Conservation (phyloP, 2,797 vertebrate genomes). For the Lutjanus campechanus region DNA sequence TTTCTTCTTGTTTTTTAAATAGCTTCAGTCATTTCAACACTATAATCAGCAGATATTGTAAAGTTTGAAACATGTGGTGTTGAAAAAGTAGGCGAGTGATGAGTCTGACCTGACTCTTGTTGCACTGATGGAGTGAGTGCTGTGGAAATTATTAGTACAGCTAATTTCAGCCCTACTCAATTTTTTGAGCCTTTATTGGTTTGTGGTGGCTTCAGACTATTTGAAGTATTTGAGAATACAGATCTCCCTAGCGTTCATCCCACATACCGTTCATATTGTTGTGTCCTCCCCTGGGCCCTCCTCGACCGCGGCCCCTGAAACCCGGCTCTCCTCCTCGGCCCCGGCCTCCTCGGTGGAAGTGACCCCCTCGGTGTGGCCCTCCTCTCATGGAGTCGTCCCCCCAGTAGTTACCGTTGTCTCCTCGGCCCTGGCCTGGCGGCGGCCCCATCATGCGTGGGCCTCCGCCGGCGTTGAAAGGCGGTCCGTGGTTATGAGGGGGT, state of each 20-base stretch:
- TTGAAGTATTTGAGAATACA: background rate
- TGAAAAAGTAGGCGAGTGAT: background rate
- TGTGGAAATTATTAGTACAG: background rate
- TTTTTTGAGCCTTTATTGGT: background rate
- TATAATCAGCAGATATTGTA: too few relatives aligned
- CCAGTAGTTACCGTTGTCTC: conserved; percentile 90
- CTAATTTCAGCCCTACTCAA: background rate
- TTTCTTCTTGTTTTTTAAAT: too few relatives aligned
- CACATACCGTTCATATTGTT: conserved; percentile 88
- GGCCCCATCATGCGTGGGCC: conserved; percentile 92
- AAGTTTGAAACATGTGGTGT: background rate
- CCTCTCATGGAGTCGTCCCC: conserved; percentile 90
- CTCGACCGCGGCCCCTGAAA: conserved; percentile 89
- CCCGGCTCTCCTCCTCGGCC: conserved; percentile 89
- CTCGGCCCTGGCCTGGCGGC: conserved; percentile 87
- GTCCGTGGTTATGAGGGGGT: conserved; percentile 89
- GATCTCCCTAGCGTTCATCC: background rate
- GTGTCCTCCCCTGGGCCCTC: conserved; percentile 90
- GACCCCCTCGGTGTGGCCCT: conserved; percentile 87
- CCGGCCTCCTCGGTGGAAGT: conserved; percentile 90
- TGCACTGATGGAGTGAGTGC: background rate
- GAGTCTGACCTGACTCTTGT: background rate
- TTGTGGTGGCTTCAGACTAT: background rate
- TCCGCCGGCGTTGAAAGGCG: conserved; percentile 79
- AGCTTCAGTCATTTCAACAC: too few relatives aligned